phyloP scores from a whole-genome alignment of 2,797 vertebrate genomes.

The Gymnoscopelus microlampas region DNA sequence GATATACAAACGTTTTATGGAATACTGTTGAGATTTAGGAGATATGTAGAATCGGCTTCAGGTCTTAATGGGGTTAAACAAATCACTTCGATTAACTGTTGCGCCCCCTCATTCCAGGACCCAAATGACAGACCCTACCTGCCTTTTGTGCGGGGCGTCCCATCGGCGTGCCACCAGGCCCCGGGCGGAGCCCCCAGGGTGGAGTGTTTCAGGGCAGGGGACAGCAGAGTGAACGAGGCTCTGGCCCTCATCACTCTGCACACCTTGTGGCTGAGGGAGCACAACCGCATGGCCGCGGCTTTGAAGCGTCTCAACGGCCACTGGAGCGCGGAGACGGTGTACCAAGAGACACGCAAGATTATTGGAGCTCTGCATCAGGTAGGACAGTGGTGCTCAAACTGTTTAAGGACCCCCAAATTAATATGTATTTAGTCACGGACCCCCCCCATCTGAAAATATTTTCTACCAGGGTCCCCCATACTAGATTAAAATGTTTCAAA shows the following conservation, averaged over 20 bases:
- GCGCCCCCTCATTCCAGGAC: conserved; percentile 58
- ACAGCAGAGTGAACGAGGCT: conserved; percentile 89
- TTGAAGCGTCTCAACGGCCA: conserved; percentile 85
- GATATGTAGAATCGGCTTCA: no score
- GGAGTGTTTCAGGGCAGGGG: conserved; percentile 92
- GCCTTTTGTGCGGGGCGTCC: conserved; percentile 77
- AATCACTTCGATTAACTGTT: no score
- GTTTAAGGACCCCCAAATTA: no score
- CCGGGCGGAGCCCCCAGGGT: conserved; percentile 63
- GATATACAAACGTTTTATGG: no score
- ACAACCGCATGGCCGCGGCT: conserved; percentile 87
- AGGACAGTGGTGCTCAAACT: no score
- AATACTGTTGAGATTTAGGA: no score
- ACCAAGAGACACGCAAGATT: conserved; percentile 93
- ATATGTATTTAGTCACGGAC: no score
- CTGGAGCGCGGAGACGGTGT: conserved; percentile 86
- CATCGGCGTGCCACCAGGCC: conserved; percentile 82
- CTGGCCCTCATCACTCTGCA: conserved; percentile 85
- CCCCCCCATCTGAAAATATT: no score
- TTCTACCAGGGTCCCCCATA: no score
- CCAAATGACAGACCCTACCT: conserved; percentile 78
- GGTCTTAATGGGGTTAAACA: no score
- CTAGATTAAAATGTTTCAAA: no score
- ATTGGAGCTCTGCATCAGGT: conserved; percentile 88
- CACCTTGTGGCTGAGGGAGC: conserved; percentile 92